These are phyloP conservation scores for Xenopus borealis DNA, from an alignment of 2,113 vertebrate genomes.

Conservation along the genomic window DNA sequence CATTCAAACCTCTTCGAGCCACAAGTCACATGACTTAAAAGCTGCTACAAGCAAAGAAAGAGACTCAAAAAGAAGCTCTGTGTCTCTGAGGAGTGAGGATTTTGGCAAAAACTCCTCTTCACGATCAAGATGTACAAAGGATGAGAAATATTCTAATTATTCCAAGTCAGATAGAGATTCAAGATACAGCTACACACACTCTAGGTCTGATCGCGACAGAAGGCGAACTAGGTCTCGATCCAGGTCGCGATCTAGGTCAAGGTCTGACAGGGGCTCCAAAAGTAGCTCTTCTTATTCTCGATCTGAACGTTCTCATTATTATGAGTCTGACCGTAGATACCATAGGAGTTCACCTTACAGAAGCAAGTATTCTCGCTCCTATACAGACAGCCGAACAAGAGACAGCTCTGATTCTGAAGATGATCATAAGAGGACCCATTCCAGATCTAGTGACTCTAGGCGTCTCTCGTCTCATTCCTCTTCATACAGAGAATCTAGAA, in stretches of 20 bases:
- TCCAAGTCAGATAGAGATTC: conserved; percentile 85
- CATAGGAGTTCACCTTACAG: conserved; percentile 84
- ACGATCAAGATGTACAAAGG: conserved; percentile 75
- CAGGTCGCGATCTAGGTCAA: conserved; percentile 74
- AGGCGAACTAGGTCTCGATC: conserved; percentile 84
- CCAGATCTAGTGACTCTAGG: conserved; percentile 73
- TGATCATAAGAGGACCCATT: conserved; percentile 83
- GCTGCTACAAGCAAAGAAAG: conserved; percentile 71
- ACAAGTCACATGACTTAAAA: conserved; percentile 80
- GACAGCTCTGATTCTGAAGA: conserved; percentile 97
- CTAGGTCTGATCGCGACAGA: conserved; percentile 83
- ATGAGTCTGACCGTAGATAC: conserved; percentile 86
- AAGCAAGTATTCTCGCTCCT: conserved; percentile 79
- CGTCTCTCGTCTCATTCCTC: conserved; percentile 76
- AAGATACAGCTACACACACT: conserved; percentile 77
- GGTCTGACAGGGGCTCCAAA: conserved; percentile 81
- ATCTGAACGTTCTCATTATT: conserved; percentile 88
- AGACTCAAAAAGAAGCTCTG: conserved; percentile 72
- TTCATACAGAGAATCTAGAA: conserved; percentile 82
- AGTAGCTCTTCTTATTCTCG: conserved; percentile 77
- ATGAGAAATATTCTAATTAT: conserved; percentile 83
- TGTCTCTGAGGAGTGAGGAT: conserved; percentile 71
- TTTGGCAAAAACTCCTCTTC: conserved; percentile 65
- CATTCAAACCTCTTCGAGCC: conserved; percentile 81
- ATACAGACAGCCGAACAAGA: conserved; percentile 72